A percentile compares a stretch with the other conserved stretches of the same genome.
Conservation (phyloP, 2,113 vertebrate genomes). For the Seriola dumerili region DNA sequence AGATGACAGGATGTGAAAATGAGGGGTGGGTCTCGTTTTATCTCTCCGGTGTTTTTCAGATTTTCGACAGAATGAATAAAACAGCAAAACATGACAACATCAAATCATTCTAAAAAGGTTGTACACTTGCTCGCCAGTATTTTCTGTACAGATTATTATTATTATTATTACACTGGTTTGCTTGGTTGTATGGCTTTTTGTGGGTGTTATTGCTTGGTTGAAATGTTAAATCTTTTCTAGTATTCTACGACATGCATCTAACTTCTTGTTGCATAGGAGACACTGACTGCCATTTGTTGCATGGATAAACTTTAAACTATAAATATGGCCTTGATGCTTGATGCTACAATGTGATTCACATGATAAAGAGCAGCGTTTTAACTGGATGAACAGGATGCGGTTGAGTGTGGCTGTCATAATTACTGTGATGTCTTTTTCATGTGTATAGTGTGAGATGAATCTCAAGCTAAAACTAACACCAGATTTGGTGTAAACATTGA, state of each 20-base stretch:
- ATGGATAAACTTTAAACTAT: not conserved
- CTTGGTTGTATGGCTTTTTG: not conserved
- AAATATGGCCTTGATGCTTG: conserved; percentile 13
- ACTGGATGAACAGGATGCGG: not conserved
- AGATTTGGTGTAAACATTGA: conserved; percentile 20
- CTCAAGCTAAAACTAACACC: conserved; percentile 3
- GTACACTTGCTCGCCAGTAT: not conserved
- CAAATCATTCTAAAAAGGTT: conserved; percentile 13
- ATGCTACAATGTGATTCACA: conserved; percentile 9
- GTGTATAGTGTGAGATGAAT: not conserved
- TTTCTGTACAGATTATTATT: not conserved
- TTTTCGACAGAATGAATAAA: conserved; percentile 38
- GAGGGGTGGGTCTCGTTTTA: conserved; percentile 17
- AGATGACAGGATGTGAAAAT: conserved; percentile 47
- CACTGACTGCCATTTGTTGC: not conserved
- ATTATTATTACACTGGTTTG: not conserved
- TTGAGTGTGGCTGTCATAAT: not conserved
- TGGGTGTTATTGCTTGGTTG: not conserved
- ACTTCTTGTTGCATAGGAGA: not conserved
- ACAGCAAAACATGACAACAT: conserved; percentile 38
- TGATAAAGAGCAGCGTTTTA: conserved; percentile 8
- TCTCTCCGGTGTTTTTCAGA: conserved; percentile 26
- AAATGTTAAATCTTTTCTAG: conserved; percentile 1
- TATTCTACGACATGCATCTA: not conserved
- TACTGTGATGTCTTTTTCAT: not conserved